Evolutionary conservation across 64 coral and sea anemone genomes (phyloP), one percentile per base, ranked within the genome.

Genomic region (Stichodactyla mertensii): DNA sequence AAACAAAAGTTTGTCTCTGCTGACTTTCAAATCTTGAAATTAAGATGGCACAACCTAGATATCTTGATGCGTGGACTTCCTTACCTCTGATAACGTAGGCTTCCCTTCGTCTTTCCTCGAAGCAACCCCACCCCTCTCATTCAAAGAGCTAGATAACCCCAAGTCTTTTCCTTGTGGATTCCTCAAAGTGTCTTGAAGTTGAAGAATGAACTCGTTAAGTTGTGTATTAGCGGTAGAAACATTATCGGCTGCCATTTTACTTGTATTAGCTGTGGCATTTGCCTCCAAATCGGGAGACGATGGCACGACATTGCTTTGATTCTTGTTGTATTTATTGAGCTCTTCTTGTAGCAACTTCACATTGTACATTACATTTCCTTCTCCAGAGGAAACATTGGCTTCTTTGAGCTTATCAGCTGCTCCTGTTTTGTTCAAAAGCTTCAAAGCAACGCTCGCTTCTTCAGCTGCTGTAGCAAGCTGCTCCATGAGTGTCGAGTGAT

Each of bases 361-460:
- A 24, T 59, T 85, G 52, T 58, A 85, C 54, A 56, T 27, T 6
- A 85, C 54, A 14, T 85, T 12, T 54, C 78, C 78, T 53, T 18
- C 78, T 1, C 15, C 20, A 19, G 53, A 52, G 6, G 78, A 15
- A 54, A 55, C 4, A 13, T 52, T 52, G 2, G 36, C 26, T 52
- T 81, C 78, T 22, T 81, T 81, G 6, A 53, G 51, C 9, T 81
- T 81, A 55, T 81, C 78, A 19, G 10, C 16, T 19, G 18, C 20
- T 12, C 78, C 51, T 7, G 78, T 81, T 81, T 81, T 81, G 24
- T 81, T 81, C 78, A 81, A n/a, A 22, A 81, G 78, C 7, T 81
- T 81, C 18, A 81, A 53, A 52, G 78, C 78, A 55, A 81, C 78
- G 52, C 52, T 81, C 2, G 78, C 78, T 81, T 81, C 78, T 81